phyloP scores from a whole-genome alignment of 1,140 invertebrate genomes.

The Diplogasteroides magnus region DNA sequence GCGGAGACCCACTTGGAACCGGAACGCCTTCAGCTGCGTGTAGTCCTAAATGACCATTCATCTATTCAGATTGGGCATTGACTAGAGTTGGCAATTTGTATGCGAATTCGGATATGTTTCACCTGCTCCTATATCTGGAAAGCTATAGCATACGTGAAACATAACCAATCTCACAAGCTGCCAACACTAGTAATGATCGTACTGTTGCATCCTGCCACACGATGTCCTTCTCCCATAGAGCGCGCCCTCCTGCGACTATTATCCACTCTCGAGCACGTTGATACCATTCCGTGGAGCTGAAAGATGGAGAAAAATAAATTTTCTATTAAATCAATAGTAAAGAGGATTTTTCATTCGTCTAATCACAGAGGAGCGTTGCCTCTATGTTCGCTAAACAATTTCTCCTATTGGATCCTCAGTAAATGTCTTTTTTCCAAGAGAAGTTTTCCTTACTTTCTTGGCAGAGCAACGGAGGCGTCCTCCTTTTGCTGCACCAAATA shows the following conservation, averaged over 20 bases:
- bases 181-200: conserved; percentile 3
- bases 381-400: too few species aligned
- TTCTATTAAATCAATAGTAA: neutral
- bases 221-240: conserved; percentile 54
- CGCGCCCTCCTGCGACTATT: conserved; percentile 48
- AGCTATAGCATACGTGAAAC: neutral
- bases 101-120: too few species aligned
- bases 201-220: conserved; percentile 36
- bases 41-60: conserved; percentile 21
- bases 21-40: conserved; percentile 41
- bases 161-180: neutral
- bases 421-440: too few species aligned
- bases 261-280: conserved; percentile 47
- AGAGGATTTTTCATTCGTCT: too few species aligned
- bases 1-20: conserved; percentile 50
- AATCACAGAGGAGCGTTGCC: too few species aligned
- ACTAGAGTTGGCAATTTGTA: too few species aligned
- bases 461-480: conserved; percentile 31
- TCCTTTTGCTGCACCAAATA: conserved; percentile 39
- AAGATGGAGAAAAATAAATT: conserved; percentile 21
- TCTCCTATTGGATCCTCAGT: too few species aligned
- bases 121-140: neutral
- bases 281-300: conserved; percentile 45
- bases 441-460: conserved; percentile 32
- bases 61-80: too few species aligned